These are phyloP conservation scores for Penaeus japonicus DNA, from an alignment of 1,140 invertebrate species.

Conservation along the genomic window DNA sequence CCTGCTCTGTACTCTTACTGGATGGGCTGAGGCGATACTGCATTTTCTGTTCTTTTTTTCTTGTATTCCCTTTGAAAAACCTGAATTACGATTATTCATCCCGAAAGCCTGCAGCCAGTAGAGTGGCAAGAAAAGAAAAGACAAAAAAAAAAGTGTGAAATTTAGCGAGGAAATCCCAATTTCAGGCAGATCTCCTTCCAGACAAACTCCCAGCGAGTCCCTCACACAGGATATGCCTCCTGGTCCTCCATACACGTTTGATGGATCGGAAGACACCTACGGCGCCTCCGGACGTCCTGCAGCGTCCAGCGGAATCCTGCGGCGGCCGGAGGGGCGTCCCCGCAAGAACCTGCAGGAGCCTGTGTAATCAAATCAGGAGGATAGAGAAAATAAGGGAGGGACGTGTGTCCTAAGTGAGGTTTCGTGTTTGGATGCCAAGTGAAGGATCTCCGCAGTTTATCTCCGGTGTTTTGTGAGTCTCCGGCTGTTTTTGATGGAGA, in stretches of 20 bases:
- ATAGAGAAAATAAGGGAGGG: constrained; percentile 17
- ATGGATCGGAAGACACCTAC: constrained; percentile 29
- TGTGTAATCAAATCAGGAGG: constrained; percentile 46
- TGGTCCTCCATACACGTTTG: background rate
- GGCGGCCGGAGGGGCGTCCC: background rate
- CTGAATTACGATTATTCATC: background rate
- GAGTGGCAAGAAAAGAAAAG: background rate
- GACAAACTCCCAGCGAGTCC: constrained; percentile 13
- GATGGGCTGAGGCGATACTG: no score
- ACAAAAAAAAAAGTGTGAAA: background rate
- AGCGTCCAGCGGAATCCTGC: constrained; percentile 9
- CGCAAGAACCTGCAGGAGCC: background rate
- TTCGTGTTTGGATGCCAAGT: constrained; percentile 29
- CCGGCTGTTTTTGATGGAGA: no score
- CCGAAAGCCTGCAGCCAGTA: background rate
- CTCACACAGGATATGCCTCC: background rate
- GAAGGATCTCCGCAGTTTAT: background rate
- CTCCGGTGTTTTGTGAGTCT: background rate
- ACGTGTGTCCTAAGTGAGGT: constrained; percentile 26
- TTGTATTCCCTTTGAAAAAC: no score
- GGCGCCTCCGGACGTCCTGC: background rate
- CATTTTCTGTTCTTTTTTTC: no score
- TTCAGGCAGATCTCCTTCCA: constrained; percentile 3
- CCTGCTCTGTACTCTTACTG: no score
- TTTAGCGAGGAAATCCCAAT: constrained; percentile 17